Percentiles rank a stretch among this genome's conserved stretches.
Evolutionary conservation across 2,113 vertebrate species (phyloP).

Genomic region (Leptocoma aspasia): DNA sequence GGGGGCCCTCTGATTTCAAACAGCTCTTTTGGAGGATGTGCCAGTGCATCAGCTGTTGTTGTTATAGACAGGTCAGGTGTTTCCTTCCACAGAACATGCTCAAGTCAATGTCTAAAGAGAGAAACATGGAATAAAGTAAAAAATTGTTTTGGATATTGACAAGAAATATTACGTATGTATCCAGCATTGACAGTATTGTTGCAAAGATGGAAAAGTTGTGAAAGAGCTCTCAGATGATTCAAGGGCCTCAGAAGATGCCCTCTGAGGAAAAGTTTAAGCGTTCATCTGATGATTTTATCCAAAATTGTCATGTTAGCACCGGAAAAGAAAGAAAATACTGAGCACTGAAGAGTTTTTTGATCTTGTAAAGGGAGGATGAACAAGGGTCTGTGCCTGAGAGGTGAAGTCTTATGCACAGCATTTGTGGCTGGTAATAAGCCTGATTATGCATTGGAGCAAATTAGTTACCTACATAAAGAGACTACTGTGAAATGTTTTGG

Average conservation of each 20-base stretch:
- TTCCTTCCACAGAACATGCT: background rate
- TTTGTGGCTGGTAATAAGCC: background rate
- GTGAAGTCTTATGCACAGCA: background rate
- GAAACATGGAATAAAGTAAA: background rate
- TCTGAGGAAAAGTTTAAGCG: background rate
- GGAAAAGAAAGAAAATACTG: background rate
- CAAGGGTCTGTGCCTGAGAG: background rate
- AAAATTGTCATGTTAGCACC: background rate
- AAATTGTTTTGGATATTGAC: background rate
- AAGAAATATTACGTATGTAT: background rate
- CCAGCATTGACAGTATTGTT: background rate
- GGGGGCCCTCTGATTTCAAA: background rate
- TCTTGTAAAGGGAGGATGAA: background rate
- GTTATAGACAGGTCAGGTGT: background rate
- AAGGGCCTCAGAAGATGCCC: background rate
- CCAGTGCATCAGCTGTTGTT: background rate
- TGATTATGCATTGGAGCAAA: background rate
- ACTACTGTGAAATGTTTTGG: background rate
- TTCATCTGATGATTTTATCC: background rate
- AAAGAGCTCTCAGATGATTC: background rate
- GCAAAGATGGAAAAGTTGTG: background rate
- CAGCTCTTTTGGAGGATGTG: background rate
- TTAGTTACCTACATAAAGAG: background rate
- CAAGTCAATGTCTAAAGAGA: background rate
- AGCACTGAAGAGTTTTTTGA: background rate